Base-by-base conservation (phyloP, 2,797 vertebrate species). In the Acrocephalus scirpaceus region DNA sequence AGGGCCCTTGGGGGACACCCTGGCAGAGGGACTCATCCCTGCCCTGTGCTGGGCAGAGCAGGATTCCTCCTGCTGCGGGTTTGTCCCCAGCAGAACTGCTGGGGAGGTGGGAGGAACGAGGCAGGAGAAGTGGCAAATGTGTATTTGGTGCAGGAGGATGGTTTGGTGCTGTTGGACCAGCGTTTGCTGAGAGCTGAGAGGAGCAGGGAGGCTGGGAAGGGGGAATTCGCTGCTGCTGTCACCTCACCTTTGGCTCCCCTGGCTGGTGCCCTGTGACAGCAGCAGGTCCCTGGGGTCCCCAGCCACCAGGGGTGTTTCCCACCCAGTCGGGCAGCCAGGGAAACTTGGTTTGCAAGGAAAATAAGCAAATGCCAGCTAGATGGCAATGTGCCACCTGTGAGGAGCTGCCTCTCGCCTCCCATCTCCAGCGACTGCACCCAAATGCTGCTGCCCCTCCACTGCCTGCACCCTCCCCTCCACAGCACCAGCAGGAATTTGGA, bases 61-160 rank as follows among this genome's bases (percentile, higher is more conserved):
- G 75, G 40, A 13, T 40, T 47, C 13, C 13, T 42, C 58, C 34
- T 16, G 1, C 44, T 44, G 30, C 0, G 0, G 9, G 12, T 84
- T 76, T 79, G 44, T 92, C 51, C 48, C 53, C 13, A 11, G 0
- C 2, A 9, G 67, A 79, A 5, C 56, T 72, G 60, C 88, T 64
- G 73, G 77, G 60, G 47, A 75, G 32, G 51, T 27, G 44, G 65
- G 45, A 42, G 36, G 61, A 60, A 42, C 5, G 64, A 87, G 66
- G 66, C 83, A 81, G 77, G 53, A 81, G 64, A 36, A 11, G 56
- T 16, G 45, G 42, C 17, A 76, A 76, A 72, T 0, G 4, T 2
- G 1, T 3, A 1, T 69, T 81, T 91, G n/a, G 38, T 58, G 66
- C 65, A 62, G 60, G 25, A 73, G 47, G 47, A 38, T 62, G 66